Evolutionary conservation across 1,140 invertebrate genomes (phyloP), one percentile per base, ranked within the genome.

Genomic region (Cyclina sinensis): DNA sequence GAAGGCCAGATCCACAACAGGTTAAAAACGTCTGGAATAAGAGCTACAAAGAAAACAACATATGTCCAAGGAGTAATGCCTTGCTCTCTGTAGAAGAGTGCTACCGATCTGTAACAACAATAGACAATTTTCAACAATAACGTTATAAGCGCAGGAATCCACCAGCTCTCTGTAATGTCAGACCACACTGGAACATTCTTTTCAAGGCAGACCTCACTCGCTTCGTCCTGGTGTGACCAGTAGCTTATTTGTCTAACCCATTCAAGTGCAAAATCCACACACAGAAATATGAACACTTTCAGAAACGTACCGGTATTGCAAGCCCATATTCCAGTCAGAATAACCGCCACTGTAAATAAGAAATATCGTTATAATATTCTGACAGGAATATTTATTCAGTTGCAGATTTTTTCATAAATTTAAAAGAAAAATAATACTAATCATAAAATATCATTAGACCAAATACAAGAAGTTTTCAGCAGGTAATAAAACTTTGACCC

Each of bases 161-260:
- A 18, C 32, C 11, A 35, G 1, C 24, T 11, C 0, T 70, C 65
- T 70, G 65, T 70, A 11, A 70, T 14, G 37, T 70, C 65, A 2
- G 65, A 70, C 65, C 65, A 70, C 3, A 70, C 65, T 12, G 37
- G 32, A 35, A 70, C 65, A 37, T 70, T 70, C 35, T 70, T 70
- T 1, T 70, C 65, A 70, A 37, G 65, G 18, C 65, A 70, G 3
- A 70, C 27, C 1, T 16, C 65, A n/a, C 37, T 4, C 1, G 32
- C 32, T 16, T 70, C 65, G 32, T 70, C 65, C 21, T 70, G 65
- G 65, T 37, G 18, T 18, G 65, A 30, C 65, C 65, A 70, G 21
- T 70, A 70, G 14, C n/a, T 27, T 18, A 62, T 27, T 1, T 27
- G 24, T 62, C 9, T 62, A 3, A 62, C 7, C 57, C 57, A 62